Conservation (phyloP, 2,888 invertebrate genomes). For the Cepaea hortensis region DNA sequence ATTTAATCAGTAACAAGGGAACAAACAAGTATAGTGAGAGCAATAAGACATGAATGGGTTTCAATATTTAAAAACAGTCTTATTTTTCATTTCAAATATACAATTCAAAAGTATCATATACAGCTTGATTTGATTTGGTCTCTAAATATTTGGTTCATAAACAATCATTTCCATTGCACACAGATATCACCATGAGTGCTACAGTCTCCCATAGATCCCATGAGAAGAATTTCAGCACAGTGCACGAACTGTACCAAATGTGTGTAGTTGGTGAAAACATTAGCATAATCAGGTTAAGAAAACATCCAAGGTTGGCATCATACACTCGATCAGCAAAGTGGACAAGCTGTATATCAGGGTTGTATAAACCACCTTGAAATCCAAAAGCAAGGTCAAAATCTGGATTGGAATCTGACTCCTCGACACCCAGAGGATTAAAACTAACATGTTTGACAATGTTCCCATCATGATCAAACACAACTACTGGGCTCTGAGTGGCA, state of each 20-base stretch:
- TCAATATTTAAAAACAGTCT: neutral
- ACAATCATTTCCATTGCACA: too few relatives aligned
- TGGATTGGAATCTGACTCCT: conserved; percentile 95
- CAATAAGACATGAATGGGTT: neutral
- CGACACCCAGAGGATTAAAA: conserved; percentile 95
- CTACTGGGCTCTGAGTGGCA: conserved; percentile 88
- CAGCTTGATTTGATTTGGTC: too few relatives aligned
- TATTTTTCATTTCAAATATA: neutral
- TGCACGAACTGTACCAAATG: too few relatives aligned
- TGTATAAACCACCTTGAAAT: conserved; percentile 90
- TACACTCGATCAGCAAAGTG: conserved; percentile 90
- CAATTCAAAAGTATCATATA: too few relatives aligned
- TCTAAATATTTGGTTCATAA: too few relatives aligned
- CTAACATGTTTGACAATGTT: conserved; percentile 94
- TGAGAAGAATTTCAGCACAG: too few relatives aligned
- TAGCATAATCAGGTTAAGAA: conserved; percentile 95
- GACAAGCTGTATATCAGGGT: conserved; percentile 91
- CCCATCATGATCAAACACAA: conserved; percentile 96
- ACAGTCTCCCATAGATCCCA: too few relatives aligned
- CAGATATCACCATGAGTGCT: too few relatives aligned
- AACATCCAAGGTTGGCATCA: conserved; percentile 94
- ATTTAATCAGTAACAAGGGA: neutral
- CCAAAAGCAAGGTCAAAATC: conserved; percentile 95
- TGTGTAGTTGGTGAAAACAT: too few relatives aligned
- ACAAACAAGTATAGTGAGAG: neutral